Evolutionary conservation across 2,797 vertebrate species (phyloP), one percentile per base, ranked within the genome.

Genomic region (Muscicapa comitata): DNA sequence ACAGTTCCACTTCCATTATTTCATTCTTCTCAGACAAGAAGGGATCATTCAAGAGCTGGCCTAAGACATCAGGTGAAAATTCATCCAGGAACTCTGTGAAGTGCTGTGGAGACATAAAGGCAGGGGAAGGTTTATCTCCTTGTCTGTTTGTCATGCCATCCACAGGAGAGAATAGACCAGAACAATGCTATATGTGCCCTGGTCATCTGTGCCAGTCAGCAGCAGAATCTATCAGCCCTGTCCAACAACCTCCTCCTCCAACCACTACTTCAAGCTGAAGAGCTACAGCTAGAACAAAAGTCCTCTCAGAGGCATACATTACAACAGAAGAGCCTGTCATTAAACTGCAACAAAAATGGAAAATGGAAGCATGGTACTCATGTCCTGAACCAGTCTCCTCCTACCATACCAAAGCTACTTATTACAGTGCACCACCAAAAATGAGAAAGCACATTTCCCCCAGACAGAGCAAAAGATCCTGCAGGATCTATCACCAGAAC

Each of bases 41-140:
- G 63, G 99, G 99, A 96, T 99, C 99, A 35, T 99, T 99, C 96
- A 99, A 98, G 90, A 99, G 98, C 98, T 99, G 99, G 26, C 99
- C 99, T 95, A 99, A 97, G 97, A 99, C 99, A 65, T 99, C 99
- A 55, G 99, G 98, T 95, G 99, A 99, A 67, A 99, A 98, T 96
- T 99, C 99, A 91, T 99, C 99, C 67, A 99, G 98, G 79, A 99
- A 98, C 95, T 99, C 99, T 0, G 99, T 99, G 98, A 99, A 99
- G 97, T 99, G 99, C 99, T 99, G 97, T 7, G 38, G 82, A 96
- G 86, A 91, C 75, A 97, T 83, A 81, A 75, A 65, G 10, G 17
- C 29, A 54, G 19, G 54, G 7, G n/a, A 61, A 65, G 58, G 24
- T 40, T 95, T 74, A 94, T 74, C 42, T 93, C 45, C 76, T 88